phyloP scores from a whole-genome alignment of 2,888 invertebrate species.

The Carterocephalus palaemon region DNA sequence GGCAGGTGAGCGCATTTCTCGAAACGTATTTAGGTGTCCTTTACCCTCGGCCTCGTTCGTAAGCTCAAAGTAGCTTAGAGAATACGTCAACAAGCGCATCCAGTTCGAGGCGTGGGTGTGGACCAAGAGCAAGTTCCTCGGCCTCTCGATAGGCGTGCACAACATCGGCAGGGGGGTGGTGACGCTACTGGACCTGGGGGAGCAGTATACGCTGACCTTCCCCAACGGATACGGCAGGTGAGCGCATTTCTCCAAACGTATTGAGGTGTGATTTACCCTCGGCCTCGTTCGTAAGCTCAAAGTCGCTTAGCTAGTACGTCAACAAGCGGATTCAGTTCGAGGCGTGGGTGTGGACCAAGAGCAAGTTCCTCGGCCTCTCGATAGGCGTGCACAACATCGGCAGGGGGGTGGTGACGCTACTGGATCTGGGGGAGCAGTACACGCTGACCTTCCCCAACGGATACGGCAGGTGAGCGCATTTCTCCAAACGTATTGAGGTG shows the following conservation, averaged over 20 bases:
- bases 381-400: constrained; percentile 99
- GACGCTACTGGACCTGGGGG: constrained; percentile 92
- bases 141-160: constrained; percentile 97
- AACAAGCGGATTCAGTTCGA: constrained; percentile 95
- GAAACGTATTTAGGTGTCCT: too few species aligned
- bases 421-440: constrained; percentile 96
- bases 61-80: too few species aligned
- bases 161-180: constrained; percentile 97
- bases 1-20: constrained; percentile 82
- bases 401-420: constrained; percentile 92
- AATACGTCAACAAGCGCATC: constrained; percentile 94
- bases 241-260: constrained; percentile 27
- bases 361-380: constrained; percentile 98
- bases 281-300: too few species aligned
- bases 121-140: constrained; percentile 99
- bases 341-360: constrained; percentile 99
- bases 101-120: constrained; percentile 97
- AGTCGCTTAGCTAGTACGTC: constrained; percentile 93
- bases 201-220: constrained; percentile 97
- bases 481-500: too few species aligned
- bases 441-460: constrained; percentile 98
- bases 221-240: constrained; percentile 98
- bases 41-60: too few species aligned
- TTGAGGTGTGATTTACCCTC: too few species aligned
- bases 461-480: constrained; percentile 87